Evolutionary conservation across 2,888 invertebrate genomes (phyloP).

Genomic region (Oithona nana): DNA sequence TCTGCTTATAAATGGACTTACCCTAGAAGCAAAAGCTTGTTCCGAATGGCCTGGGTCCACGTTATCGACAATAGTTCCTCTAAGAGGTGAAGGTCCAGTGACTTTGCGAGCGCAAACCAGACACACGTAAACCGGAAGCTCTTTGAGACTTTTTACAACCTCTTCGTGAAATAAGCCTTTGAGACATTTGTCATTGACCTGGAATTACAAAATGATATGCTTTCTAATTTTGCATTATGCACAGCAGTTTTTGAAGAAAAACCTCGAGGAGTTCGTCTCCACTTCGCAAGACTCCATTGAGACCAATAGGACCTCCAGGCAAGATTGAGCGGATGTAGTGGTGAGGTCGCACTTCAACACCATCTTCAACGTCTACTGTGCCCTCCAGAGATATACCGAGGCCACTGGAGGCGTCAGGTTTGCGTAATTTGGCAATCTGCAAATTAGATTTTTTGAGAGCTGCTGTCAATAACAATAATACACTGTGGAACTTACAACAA

Average conservation of each 20-base stretch:
- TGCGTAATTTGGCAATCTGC: slow-evolving; percentile 10
- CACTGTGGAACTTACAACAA: slow-evolving; percentile 10
- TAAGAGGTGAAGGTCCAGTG: slow-evolving; percentile 4
- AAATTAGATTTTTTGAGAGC: neutral
- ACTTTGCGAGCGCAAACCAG: slow-evolving; percentile 9
- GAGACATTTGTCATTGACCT: slow-evolving; percentile 14
- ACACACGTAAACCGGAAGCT: slow-evolving; percentile 7
- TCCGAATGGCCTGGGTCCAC: slow-evolving; percentile 8
- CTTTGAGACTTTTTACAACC: slow-evolving; percentile 8
- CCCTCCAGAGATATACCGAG: slow-evolving; percentile 16
- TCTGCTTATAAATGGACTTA: too few species aligned
- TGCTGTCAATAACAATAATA: neutral
- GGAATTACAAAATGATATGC: too few species aligned
- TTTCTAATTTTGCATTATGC: neutral
- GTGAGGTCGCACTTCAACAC: slow-evolving; percentile 15
- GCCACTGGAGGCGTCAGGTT: slow-evolving; percentile 1
- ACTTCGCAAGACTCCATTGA: slow-evolving; percentile 2
- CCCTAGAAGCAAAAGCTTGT: slow-evolving; percentile 10
- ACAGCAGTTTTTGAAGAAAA: neutral
- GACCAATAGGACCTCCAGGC: slow-evolving; percentile 11
- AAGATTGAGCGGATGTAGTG: slow-evolving; percentile 15
- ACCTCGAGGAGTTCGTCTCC: slow-evolving; percentile 15
- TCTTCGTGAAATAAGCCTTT: slow-evolving; percentile 14
- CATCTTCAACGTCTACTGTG: slow-evolving; percentile 16
- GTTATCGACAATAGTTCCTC: slow-evolving; percentile 15